Percentiles rank a stretch among this genome's conserved stretches.
Conservation (phyloP, 2,113 vertebrate species). For the Trichomycterus rosablanca region DNA sequence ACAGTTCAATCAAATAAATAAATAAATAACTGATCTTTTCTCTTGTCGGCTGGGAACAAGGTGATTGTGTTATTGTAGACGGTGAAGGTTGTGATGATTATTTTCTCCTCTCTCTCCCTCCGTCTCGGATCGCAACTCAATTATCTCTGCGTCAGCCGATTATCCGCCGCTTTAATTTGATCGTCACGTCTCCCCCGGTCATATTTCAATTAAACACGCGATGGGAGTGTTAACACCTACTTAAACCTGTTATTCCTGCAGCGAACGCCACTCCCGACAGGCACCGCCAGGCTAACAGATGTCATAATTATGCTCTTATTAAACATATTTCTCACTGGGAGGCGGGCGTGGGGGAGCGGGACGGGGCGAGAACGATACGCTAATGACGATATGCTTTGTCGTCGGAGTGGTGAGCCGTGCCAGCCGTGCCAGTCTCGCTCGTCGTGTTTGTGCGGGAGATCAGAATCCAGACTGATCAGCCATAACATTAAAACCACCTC, state of each 20-base stretch:
- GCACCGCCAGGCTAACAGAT: constrained; percentile 80
- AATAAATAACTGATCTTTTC: constrained; percentile 69
- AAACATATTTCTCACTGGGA: constrained; percentile 76
- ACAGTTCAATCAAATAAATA: constrained; percentile 71
- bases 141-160: constrained; percentile 89
- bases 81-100: constrained; percentile 62
- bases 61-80: constrained; percentile 65
- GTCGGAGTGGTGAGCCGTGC: constrained; percentile 60
- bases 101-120: constrained; percentile 47
- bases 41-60: constrained; percentile 51
- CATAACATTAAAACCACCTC: too few relatives aligned
- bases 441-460: constrained; percentile 57
- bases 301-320: constrained; percentile 91
- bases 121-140: constrained; percentile 78
- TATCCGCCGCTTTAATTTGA: constrained; percentile 88
- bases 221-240: constrained; percentile 79
- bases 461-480: too few relatives aligned
- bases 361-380: constrained; percentile 67
- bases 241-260: constrained; percentile 81
- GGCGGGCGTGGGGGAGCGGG: constrained; percentile 52
- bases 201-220: constrained; percentile 90
- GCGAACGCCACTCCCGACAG: constrained; percentile 84
- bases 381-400: constrained; percentile 68
- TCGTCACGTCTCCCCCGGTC: constrained; percentile 81
- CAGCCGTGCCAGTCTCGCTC: constrained; percentile 50